Evolutionary conservation across 2,797 vertebrate species (phyloP).

Genomic region (Coluber constrictor): DNA sequence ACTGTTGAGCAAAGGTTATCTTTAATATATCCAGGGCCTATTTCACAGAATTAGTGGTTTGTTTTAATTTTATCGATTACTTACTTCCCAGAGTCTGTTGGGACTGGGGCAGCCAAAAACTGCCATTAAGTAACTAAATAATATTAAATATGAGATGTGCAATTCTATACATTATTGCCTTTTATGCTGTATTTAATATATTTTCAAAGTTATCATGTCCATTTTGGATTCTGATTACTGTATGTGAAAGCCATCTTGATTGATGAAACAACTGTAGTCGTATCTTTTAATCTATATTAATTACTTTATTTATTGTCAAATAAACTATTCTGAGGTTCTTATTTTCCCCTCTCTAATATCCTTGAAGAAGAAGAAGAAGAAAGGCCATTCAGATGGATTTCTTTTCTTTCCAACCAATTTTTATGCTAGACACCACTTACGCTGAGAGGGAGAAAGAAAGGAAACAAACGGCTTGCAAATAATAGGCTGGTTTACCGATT

Average conservation of each 20-base stretch:
- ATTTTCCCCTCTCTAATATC: background rate
- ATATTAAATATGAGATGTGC: background rate
- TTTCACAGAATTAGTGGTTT: background rate
- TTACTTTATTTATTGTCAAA: background rate
- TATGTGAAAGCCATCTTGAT: background rate
- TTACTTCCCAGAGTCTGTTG: background rate
- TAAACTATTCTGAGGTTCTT: background rate
- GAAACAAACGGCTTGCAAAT: background rate
- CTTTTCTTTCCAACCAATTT: background rate
- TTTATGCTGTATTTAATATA: background rate
- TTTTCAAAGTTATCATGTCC: background rate
- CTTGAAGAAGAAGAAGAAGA: background rate
- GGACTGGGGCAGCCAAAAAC: background rate
- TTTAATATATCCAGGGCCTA: background rate
- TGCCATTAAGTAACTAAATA: background rate
- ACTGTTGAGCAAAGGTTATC: background rate
- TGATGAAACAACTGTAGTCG: background rate
- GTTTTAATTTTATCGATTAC: background rate
- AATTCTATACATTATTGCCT: background rate
- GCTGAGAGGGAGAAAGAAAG: background rate
- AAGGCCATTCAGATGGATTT: background rate
- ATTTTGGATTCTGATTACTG: background rate
- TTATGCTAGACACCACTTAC: background rate
- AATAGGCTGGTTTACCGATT: background rate
- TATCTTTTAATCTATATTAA: background rate